Conservation (phyloP, 37 sponge, comb jelly and placozoan species). For the Ianthella basta region DNA sequence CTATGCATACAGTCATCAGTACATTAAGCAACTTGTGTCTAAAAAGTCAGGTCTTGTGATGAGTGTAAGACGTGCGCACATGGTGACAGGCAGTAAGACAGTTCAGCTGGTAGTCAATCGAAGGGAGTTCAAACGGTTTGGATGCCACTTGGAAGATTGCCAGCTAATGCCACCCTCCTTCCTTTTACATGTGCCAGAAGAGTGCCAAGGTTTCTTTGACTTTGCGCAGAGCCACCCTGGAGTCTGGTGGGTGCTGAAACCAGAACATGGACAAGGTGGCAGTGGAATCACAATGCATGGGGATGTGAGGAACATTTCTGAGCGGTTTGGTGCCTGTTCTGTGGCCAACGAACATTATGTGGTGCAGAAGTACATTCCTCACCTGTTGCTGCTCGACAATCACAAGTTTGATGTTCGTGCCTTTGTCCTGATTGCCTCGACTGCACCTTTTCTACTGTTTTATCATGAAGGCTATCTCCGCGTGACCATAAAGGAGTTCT, state of each 20-base stretch:
- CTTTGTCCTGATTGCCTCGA: constrained; percentile 69
- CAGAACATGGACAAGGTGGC: constrained; percentile 75
- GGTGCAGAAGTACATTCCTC: constrained; percentile 71
- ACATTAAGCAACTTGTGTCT: constrained; percentile 27
- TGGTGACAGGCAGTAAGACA: constrained; percentile 72
- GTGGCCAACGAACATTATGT: constrained; percentile 34
- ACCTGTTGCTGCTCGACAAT: constrained; percentile 60
- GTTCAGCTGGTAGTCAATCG: constrained; percentile 60
- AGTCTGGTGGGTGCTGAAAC: constrained; percentile 78
- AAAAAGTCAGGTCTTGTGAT: constrained; percentile 43
- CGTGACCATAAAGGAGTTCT: constrained; percentile 60
- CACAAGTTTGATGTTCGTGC: constrained; percentile 87
- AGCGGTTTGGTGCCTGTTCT: constrained; percentile 53
- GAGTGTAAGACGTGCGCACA: constrained; percentile 49
- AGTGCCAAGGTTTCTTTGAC: constrained; percentile 71
- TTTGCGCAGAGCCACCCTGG: constrained; percentile 2
- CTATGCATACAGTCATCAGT: not conserved
- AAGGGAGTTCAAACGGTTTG: constrained; percentile 31
- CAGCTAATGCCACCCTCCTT: constrained; percentile 75
- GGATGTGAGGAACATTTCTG: constrained; percentile 18
- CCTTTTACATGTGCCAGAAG: constrained; percentile 43
- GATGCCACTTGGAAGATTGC: constrained; percentile 55
- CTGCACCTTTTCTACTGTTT: constrained; percentile 77
- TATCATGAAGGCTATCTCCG: constrained; percentile 85
- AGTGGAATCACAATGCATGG: constrained; percentile 64